Evolutionary conservation across 2,888 invertebrate species (phyloP), one percentile per base, ranked within the genome.

Genomic region (Dryadula phaetusa): DNA sequence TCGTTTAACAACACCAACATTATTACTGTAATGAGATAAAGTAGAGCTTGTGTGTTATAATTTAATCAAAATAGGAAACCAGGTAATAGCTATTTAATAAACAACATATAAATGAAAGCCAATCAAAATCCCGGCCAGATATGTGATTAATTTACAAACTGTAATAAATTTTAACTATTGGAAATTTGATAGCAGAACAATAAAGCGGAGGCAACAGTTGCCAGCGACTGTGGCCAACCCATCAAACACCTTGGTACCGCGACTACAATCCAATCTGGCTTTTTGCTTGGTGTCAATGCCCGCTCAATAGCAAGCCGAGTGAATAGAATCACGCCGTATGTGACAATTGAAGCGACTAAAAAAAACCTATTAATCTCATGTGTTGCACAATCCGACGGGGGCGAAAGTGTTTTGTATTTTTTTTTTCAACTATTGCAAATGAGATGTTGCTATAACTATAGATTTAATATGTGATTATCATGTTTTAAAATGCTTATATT

Each of bases 301-400:
- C 88, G 75, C 73, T 78, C 79, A 72, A 79, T 80, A 75, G 72
- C 74, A 73, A 79, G 79, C 78, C 73, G 67, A 78, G 72, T 74
- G 75, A 75, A 79, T 76, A 80, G 75, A 81, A 79, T 77, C 79
- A 79, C 75, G 75, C 71, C 65, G 73, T 75, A 79, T 76, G 80
- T 79, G 80, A 82, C 84, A 86, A 86, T 86, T 84, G 83, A 84
- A 84, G 82, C 83, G 83, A 85, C 87, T 86, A 88, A 86, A 84
- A n/a, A 49, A 85, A 83, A 83, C 82, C 82, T 83, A 87, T 86
- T 85, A 87, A 90, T 88, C 68, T 85, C 84, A 76, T 76, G 74
- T 76, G 75, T 76, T 76, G 72, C 77, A 83, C 82, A 85, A 82
- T 80, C 74, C 76, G 76, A 74, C 75, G 76, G 78, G 77, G 79